Evolutionary conservation across 2,797 vertebrate species (phyloP), one percentile per base, ranked within the genome.

Genomic region (Crocodylus rhombifer): DNA sequence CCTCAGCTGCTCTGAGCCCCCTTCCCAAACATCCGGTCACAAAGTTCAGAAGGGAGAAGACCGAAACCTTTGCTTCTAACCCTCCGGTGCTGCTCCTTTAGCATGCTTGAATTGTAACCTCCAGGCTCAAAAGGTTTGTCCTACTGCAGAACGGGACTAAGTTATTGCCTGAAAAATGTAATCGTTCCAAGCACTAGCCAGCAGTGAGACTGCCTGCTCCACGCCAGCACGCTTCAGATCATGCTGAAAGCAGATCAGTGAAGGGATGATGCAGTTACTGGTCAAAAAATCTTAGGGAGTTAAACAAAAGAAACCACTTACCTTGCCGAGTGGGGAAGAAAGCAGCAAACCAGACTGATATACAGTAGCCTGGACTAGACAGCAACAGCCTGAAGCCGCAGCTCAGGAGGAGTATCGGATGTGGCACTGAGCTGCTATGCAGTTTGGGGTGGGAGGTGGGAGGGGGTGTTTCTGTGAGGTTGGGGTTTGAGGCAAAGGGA

Each of bases 331-430:
- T 56, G 55, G 71, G 63, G 12, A 75, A 80, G 51, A 36, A 28
- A 33, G 64, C 75, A 75, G 81, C 55, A 11, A 15, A 51, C 3
- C 80, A 64, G 14, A n/a, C 73, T 26, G 74, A 15, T 77, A 51
- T 51, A n/a, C 33, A 58, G 55, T 16, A 36, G 77, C 14, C 58
- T 23, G 36, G 64, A 64, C 28, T 58, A 20, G 55, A 63, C 60
- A 36, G 28, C 36, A 82, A 55, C 74, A 88, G 91, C 81, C 81
- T 80, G 71, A 65, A 87, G 77, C 93, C 71, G 77, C 75, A 26
- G 65, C 33, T 62, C 57, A 8, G n/a, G 25, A 56, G 67, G 42
- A 69, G 28, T 10, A 16, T 25, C 17, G n/a, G 76, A 6, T 17
- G 65, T 17, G 14, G 63, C 76, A 65, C 55, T 16, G 86, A 20